Percentiles rank a stretch among this genome's conserved stretches.
These are phyloP conservation scores for Gephyroberyx darwinii DNA, from an alignment of 2,797 vertebrate species.

Conservation along the genomic window DNA sequence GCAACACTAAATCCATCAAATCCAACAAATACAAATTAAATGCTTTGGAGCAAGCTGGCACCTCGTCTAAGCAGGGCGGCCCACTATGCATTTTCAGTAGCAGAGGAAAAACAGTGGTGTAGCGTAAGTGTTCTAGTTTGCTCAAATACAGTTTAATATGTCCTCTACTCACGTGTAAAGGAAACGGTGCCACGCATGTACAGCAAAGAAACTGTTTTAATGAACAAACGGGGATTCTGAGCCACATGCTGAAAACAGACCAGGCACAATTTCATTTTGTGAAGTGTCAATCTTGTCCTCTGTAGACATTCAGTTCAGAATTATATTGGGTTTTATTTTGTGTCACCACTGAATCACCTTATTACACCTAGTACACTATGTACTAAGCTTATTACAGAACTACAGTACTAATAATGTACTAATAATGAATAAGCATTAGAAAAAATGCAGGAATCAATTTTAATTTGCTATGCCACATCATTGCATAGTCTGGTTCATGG, in stretches of 20 bases:
- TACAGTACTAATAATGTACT: not conserved
- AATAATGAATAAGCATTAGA: not conserved
- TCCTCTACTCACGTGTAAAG: slow-evolving; percentile 2
- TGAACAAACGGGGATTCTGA: not conserved
- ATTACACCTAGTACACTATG: not conserved
- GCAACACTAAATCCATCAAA: slow-evolving; percentile 12
- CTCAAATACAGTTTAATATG: slow-evolving; percentile 7
- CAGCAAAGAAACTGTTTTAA: not conserved
- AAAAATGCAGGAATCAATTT: not conserved
- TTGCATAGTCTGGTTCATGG: not conserved
- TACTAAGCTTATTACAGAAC: too few relatives aligned
- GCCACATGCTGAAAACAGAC: not conserved
- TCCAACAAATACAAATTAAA: slow-evolving; percentile 42
- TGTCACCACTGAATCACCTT: slow-evolving; percentile 21
- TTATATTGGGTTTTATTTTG: slow-evolving; percentile 25
- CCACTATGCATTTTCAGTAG: slow-evolving; percentile 50
- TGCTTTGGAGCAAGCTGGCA: slow-evolving; percentile 42
- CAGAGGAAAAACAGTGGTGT: slow-evolving; percentile 46
- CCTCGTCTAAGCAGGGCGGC: slow-evolving; percentile 41
- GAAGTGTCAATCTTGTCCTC: not conserved
- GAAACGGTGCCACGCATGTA: not conserved
- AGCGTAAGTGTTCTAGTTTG: slow-evolving; percentile 22
- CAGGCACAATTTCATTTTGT: not conserved
- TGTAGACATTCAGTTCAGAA: not conserved
- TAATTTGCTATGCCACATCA: not conserved